Evolutionary conservation across 1,140 invertebrate species (phyloP).

Genomic region (Rhyacophila brunnea): DNA sequence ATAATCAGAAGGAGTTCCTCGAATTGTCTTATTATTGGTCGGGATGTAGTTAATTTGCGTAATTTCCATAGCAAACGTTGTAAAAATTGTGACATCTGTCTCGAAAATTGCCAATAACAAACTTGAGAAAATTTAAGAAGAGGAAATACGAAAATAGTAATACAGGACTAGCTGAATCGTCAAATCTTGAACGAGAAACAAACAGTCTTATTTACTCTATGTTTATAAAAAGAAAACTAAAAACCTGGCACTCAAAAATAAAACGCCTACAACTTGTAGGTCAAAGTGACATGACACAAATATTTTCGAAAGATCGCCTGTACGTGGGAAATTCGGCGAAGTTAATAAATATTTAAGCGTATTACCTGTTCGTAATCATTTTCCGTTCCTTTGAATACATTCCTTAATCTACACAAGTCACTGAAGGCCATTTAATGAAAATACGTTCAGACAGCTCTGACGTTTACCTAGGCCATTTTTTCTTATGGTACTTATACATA

Average conservation of each 20-base stretch:
- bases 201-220: not conserved
- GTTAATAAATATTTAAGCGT: not conserved
- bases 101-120: too few species aligned
- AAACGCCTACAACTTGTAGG: conserved; percentile 45
- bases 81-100: too few species aligned
- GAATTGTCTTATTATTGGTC: too few species aligned
- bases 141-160: too few species aligned
- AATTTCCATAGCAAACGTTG: too few species aligned
- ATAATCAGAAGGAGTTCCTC: too few species aligned
- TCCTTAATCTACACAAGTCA: conserved; percentile 55
- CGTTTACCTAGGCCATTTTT: conserved; percentile 55
- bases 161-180: too few species aligned
- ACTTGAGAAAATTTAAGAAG: too few species aligned
- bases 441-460: conserved; percentile 49
- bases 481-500: conserved; percentile 12
- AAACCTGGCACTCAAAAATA: conserved; percentile 23
- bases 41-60: too few species aligned
- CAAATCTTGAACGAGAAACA: not conserved
- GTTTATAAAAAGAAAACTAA: conserved; percentile 11
- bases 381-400: conserved; percentile 52
- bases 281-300: conserved; percentile 42
- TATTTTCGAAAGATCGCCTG: conserved; percentile 19
- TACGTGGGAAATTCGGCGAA: not conserved
- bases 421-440: conserved; percentile 57
- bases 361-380: conserved; percentile 53